phyloP scores from a whole-genome alignment of 2,888 invertebrate genomes.

The Timema podura region DNA sequence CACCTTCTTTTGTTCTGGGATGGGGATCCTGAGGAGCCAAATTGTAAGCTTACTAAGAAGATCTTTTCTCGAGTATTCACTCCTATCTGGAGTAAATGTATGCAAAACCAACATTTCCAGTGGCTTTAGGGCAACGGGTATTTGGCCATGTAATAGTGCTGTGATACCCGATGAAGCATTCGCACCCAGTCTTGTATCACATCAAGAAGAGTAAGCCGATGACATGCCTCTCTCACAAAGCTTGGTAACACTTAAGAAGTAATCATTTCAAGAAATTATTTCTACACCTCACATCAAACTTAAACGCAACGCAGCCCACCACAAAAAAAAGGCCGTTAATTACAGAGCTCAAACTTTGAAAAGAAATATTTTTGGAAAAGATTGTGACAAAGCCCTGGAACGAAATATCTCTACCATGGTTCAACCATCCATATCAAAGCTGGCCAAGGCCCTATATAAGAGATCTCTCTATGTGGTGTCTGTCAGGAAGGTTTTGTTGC shows the following conservation, averaged over 20 bases:
- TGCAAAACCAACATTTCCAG: not conserved
- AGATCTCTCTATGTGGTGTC: not conserved
- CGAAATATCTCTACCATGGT: not conserved
- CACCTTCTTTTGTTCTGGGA: not conserved
- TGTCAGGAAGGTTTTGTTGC: not conserved
- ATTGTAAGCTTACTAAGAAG: not conserved
- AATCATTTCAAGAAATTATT: too few species aligned
- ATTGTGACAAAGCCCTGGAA: not conserved
- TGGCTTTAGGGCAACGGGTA: not conserved
- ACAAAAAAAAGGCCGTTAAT: not conserved
- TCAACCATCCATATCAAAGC: not conserved
- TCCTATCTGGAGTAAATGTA: conserved; percentile 6
- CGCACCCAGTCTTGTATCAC: not conserved
- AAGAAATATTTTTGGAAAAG: not conserved
- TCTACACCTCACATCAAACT: not conserved
- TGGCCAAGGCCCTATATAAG: not conserved
- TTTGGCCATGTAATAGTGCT: not conserved
- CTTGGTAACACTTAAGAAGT: not conserved
- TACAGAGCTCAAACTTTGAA: not conserved
- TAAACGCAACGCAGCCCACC: not conserved
- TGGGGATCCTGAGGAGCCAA: not conserved
- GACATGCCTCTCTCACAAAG: not conserved
- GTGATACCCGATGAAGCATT: not conserved
- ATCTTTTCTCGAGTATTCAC: not conserved
- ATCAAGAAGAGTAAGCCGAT: not conserved